Base-by-base conservation (phyloP, 1,140 invertebrate species). In the Neoseiulus cucumeris region DNA sequence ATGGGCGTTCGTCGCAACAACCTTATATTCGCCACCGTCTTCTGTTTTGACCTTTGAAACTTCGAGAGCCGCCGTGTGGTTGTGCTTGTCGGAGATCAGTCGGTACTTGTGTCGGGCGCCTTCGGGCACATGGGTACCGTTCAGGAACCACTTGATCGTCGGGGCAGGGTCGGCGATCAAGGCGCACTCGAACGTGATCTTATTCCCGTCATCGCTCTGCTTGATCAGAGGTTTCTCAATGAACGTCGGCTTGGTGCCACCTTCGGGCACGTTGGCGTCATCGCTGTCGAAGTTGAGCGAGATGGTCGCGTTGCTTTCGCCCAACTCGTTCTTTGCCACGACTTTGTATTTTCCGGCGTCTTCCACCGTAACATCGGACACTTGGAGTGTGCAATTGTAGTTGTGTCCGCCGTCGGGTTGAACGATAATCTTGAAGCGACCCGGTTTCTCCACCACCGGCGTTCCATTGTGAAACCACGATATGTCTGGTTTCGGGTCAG, bases 251-350 rank as follows among this genome's bases (percentile, higher is more conserved):
- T 89, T 89, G 74, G 89, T 86, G 73, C 86, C 89, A 76, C 90
- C 86, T 41, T 68, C 70, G 12, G 68, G 67, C n/a, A 67, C 66
- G 41, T 69, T 59, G 51, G 51, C 51, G 22, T 59, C 51, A 25
- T 91, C 84, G 93, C 91, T 92, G 82, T 96, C 91, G 80, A 94
- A 94, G 79, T 94, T 94, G 65, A 94, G 83, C 76, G 88, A 93
- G 76, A 94, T 94, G 42, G 89, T 91, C 42, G 91, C 91, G 76
- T 93, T 93, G 74, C 88, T 91, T 79, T 94, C 91, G 74, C 91
- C 91, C 69, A 94, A 83, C 77, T 93, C 89, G 79, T 94, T 94
- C 78, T 93, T 93, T 71, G 90, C 90, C 70, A 87, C 91, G 71
- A 93, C 89, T 80, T 91, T 88, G 77, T 94, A 94, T 82, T 94